Base-by-base conservation (phyloP, 2,888 invertebrate species). In the Agrochola lota region DNA sequence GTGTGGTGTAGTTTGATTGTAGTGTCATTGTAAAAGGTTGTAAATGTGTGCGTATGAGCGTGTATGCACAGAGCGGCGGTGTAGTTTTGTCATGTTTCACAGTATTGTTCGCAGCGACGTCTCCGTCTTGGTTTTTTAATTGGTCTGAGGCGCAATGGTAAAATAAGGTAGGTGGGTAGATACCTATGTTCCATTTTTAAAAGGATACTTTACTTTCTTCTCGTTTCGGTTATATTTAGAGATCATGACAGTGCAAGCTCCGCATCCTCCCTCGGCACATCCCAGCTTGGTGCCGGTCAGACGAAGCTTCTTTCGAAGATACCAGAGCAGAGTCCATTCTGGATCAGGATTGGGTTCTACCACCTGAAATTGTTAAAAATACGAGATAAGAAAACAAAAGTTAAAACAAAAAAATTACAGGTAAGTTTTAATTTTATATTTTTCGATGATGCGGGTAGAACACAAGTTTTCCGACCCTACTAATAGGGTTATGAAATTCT, bases 191-290 rank as follows among this genome's bases (percentile, higher is more conserved):
- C 0, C 15, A 11, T 59, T 8, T 70, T 76, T 71, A 76, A 95
- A 96, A 97, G 96, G 96, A 96, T 97, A 97, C 97, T 92, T 78
- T 9, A 94, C 83, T 92, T 91, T 94, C 70, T 97, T 97, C n/a
- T 95, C 97, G 57, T 90, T 92, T 3, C 98, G 97, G 90, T 98
- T 97, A 89, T 97, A 97, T 92, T 97, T 98, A 57, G 99, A 99
- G 40, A 99, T 96, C 98, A 99, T 99, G 26, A 99, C 99, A 0
- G 99, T 99, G 92, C 99, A 99, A 0, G 99, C 99, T 0, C 99
- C 99, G 92, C 99, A 99, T n/a, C 99, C 99, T 67, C 99, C 99
- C 96, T 99, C 99, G 0, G 98, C 99, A 91, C 99, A 99, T 6
- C 99, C 99, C 70, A 99, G 94, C 95, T 99, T 99, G 40, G 99